Conservation (phyloP, 2,113 vertebrate species). For the Bufo gargarizans region DNA sequence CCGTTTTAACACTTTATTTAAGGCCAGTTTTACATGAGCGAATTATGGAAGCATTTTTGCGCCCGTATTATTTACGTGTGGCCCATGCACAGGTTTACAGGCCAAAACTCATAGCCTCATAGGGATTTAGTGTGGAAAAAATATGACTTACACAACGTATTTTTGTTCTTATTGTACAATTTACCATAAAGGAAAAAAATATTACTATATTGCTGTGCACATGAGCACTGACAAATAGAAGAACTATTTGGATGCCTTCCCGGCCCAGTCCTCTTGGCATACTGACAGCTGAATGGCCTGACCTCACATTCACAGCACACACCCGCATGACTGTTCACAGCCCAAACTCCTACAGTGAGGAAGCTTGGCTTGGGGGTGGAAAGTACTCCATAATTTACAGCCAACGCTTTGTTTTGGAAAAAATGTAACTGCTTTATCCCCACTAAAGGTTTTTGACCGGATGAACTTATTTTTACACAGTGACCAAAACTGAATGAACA, state of each 20-base stretch:
- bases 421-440: neutral
- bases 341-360: neutral
- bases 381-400: neutral
- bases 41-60: too few relatives aligned
- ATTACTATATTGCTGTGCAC: neutral
- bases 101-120: too few relatives aligned
- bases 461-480: neutral
- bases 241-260: neutral
- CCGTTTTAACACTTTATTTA: too few relatives aligned
- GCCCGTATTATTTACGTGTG: too few relatives aligned
- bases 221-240: neutral
- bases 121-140: too few relatives aligned
- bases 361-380: neutral
- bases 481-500: neutral
- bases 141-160: too few relatives aligned
- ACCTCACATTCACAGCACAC: neutral
- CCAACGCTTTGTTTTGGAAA: neutral
- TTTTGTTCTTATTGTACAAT: too few relatives aligned
- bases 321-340: neutral
- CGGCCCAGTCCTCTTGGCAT: neutral
- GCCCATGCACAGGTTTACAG: too few relatives aligned
- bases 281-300: neutral
- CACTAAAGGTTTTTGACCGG: neutral
- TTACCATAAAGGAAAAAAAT: too few relatives aligned
- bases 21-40: too few relatives aligned